These are phyloP conservation scores for Yponomeuta cagnagella DNA, from an alignment of 2,888 invertebrate species.

Conservation along the genomic window DNA sequence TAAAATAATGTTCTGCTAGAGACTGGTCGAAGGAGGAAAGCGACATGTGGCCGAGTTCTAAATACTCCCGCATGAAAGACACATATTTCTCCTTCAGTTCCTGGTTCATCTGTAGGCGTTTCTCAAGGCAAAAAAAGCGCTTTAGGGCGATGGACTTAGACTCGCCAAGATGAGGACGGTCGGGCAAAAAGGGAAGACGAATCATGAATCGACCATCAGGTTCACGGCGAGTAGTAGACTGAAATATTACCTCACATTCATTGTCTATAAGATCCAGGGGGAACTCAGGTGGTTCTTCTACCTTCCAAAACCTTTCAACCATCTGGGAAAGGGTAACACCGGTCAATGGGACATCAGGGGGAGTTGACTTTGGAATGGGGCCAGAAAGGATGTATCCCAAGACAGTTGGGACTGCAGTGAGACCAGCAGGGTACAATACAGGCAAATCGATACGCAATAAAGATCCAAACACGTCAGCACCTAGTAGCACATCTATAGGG, in stretches of 20 bases:
- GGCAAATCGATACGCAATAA: too few species aligned
- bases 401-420: not conserved
- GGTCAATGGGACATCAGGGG: not conserved
- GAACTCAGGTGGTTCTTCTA: slow-evolving; percentile 3
- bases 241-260: slow-evolving; percentile 13
- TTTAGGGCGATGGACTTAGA: not conserved
- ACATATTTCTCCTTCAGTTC: too few species aligned
- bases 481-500: not conserved
- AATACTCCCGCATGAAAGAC: too few species aligned
- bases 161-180: not conserved
- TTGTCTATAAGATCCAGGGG: not conserved
- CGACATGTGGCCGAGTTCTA: too few species aligned
- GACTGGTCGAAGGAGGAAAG: too few species aligned
- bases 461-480: not conserved
- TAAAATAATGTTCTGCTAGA: too few species aligned
- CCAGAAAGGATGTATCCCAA: slow-evolving; percentile 9
- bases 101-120: not conserved
- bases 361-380: not conserved
- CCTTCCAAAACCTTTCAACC: slow-evolving; percentile 16
- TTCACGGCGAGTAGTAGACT: not conserved
- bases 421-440: not conserved
- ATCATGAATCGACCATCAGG: slow-evolving; percentile 2
- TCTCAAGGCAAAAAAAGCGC: slow-evolving; percentile 4
- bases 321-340: slow-evolving; percentile 12
- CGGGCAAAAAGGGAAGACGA: slow-evolving; percentile 8